A percentile compares a stretch with the other conserved stretches of the same genome.
Conservation (phyloP, 2,888 invertebrate species). For the Ormyrus nitidulus region DNA sequence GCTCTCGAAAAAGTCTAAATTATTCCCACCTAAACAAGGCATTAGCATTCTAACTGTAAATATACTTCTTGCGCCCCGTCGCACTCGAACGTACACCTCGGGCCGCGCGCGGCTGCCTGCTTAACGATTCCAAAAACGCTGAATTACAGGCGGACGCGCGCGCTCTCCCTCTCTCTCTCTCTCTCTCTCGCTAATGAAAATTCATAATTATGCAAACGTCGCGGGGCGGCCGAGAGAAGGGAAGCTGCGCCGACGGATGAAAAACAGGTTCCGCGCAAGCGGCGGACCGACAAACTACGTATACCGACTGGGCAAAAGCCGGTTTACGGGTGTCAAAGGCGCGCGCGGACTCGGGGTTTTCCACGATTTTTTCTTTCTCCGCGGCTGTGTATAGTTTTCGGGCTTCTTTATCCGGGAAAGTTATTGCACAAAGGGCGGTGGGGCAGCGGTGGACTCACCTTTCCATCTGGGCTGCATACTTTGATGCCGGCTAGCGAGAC, state of each 20-base stretch:
- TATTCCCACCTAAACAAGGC: too few species aligned
- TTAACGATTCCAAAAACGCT: neutral
- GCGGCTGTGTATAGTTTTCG: neutral
- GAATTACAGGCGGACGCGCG: too few species aligned
- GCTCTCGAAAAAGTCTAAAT: too few species aligned
- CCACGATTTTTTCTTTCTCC: constrained; percentile 31
- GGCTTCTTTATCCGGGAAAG: too few species aligned
- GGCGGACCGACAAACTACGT: neutral
- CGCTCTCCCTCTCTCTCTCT: too few species aligned
- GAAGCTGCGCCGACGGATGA: too few species aligned
- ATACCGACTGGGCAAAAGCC: neutral
- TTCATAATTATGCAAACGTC: constrained; percentile 15
- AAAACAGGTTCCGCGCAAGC: neutral
- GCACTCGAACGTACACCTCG: too few species aligned
- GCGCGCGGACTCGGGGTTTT: neutral
- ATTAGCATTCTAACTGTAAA: too few species aligned
- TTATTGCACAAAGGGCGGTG: too few species aligned
- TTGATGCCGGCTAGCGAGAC: constrained; percentile 87
- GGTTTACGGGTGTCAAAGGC: constrained; percentile 8
- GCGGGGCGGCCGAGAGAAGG: neutral
- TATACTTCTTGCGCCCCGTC: too few species aligned
- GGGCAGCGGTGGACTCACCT: constrained; percentile 78
- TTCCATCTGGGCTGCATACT: constrained; percentile 89
- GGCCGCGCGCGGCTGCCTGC: neutral
- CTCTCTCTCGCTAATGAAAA: constrained; percentile 3